phyloP scores from a whole-genome alignment of 1,140 invertebrate genomes.

The Sarcophaga peregrina region DNA sequence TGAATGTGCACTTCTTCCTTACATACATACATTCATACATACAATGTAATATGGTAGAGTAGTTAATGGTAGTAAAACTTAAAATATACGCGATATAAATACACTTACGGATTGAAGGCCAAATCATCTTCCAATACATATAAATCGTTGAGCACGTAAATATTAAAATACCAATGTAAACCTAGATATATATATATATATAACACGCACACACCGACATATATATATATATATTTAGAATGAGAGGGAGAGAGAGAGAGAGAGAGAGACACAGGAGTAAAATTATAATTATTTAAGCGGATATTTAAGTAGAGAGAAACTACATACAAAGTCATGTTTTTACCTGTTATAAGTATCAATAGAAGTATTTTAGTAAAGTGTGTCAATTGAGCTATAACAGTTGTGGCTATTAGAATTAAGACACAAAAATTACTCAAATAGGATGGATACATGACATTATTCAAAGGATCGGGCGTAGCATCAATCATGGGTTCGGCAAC shows the following conservation, averaged over 20 bases:
- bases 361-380: constrained; percentile 77
- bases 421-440: constrained; percentile 80
- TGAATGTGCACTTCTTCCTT: no score
- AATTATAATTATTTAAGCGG: neutral
- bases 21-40: no score
- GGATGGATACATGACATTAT: constrained; percentile 73
- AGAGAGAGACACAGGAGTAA: no score
- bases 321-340: neutral
- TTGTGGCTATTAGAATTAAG: constrained; percentile 76
- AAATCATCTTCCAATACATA: constrained; percentile 72
- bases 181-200: constrained; percentile 44
- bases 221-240: no score
- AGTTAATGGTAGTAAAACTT: neutral
- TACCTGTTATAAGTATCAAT: constrained; percentile 71
- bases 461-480: constrained; percentile 4
- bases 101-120: constrained; percentile 64
- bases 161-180: constrained; percentile 74
- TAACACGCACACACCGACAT: neutral
- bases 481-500: constrained; percentile 29
- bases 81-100: neutral
- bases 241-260: no score
- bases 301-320: neutral
- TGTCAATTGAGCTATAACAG: constrained; percentile 79
- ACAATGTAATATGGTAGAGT: neutral
- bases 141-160: constrained; percentile 69